These are phyloP conservation scores for Drosophila dives DNA, from an alignment of 2,888 invertebrate genomes.

Conservation along the genomic window DNA sequence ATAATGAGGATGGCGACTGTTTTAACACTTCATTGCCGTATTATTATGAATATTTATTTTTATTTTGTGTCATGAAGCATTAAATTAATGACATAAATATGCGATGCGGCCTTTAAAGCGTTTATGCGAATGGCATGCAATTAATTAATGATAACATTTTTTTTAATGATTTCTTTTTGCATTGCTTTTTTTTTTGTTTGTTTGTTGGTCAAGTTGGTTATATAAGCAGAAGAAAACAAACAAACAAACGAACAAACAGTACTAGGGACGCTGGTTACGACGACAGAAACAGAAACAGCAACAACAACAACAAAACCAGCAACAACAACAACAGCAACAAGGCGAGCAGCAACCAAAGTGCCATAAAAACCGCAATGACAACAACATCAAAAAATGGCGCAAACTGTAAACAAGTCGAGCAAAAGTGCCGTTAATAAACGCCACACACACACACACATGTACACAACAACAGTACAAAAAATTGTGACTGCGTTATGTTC, in stretches of 20 bases:
- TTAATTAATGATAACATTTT: conserved; percentile 56
- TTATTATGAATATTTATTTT: conserved; percentile 8
- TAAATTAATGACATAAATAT: conserved; percentile 48
- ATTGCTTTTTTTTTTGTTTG: neutral
- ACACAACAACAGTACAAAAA: conserved; percentile 5
- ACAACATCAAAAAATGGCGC: conserved; percentile 23
- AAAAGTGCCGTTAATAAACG: conserved; percentile 53
- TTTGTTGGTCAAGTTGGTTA: neutral
- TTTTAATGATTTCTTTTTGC: conserved; percentile 8
- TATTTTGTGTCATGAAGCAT: conserved; percentile 3
- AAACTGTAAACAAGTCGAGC: conserved; percentile 48
- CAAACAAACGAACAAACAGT: conserved; percentile 19
- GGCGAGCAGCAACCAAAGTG: neutral
- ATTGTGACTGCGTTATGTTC: conserved; percentile 12
- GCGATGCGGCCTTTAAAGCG: conserved; percentile 52
- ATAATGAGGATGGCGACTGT: conserved; percentile 6
- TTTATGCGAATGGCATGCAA: conserved; percentile 50
- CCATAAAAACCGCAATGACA: conserved; percentile 9
- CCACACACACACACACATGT: conserved; percentile 2
- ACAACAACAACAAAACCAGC: conserved; percentile 11
- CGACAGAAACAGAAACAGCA: conserved; percentile 5
- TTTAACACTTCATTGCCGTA: conserved; percentile 35
- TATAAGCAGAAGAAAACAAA: conserved; percentile 10
- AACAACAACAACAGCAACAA: neutral
- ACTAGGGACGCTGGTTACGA: conserved; percentile 29